Conservation (phyloP, 2,113 vertebrate species). For the Bungarus multicinctus region DNA sequence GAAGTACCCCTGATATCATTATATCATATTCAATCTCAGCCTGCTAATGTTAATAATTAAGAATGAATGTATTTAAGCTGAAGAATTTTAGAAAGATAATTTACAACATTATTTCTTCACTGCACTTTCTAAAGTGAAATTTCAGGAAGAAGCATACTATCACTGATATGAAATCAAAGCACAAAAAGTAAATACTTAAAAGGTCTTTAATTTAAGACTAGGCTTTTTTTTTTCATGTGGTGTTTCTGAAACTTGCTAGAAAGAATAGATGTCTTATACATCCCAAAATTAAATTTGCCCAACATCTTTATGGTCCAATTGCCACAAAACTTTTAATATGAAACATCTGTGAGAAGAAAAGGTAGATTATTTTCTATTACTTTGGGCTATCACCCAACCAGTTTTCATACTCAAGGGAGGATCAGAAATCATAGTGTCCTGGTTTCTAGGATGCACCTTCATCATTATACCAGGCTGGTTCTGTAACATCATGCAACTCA, state of each 20-base stretch:
- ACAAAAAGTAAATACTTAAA: not conserved
- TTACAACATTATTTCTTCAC: not conserved
- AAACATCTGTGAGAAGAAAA: not conserved
- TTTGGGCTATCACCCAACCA: not conserved
- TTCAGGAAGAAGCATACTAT: not conserved
- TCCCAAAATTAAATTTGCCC: not conserved
- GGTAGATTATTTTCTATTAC: not conserved
- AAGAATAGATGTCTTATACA: not conserved
- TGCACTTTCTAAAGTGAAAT: slow-evolving; percentile 6
- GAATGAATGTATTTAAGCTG: not conserved
- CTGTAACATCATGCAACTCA: not conserved
- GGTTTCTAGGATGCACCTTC: not conserved
- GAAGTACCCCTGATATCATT: slow-evolving; percentile 13
- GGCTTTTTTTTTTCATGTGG: not conserved
- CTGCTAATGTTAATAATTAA: slow-evolving; percentile 26
- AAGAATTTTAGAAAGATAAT: not conserved
- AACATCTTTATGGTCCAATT: not conserved
- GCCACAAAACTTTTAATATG: not conserved
- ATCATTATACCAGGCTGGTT: not conserved
- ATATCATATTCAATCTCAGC: slow-evolving; percentile 22
- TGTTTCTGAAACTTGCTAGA: not conserved
- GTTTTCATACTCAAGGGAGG: not conserved
- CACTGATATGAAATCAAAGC: not conserved
- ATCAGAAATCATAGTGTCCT: not conserved
- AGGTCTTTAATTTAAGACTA: too few relatives aligned